Conservation (phyloP, 2,113 vertebrate genomes). For the Phylloscopus whistleri region DNA sequence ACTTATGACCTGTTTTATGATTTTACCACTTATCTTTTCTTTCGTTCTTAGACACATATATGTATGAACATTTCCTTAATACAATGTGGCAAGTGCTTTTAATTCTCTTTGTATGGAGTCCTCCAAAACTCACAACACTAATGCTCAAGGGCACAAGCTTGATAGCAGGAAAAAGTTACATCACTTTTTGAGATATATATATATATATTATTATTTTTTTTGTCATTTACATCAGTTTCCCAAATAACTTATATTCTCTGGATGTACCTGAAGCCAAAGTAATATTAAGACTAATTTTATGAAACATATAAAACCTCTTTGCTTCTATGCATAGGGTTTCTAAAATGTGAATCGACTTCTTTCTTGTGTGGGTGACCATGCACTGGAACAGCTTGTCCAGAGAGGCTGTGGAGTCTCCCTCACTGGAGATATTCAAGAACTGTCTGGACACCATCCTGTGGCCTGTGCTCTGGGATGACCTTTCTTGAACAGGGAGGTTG, state of each 20-base stretch:
- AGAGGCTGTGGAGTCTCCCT: neutral
- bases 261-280: neutral
- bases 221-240: neutral
- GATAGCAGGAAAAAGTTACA: neutral
- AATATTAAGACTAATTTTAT: neutral
- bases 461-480: neutral
- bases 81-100: neutral
- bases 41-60: neutral
- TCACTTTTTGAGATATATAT: neutral
- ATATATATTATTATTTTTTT: no score
- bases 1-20: neutral
- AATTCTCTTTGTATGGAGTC: neutral
- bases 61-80: neutral
- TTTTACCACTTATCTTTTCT: neutral
- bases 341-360: neutral
- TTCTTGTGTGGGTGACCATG: neutral
- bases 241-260: neutral
- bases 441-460: neutral
- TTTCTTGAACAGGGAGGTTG: neutral
- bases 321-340: neutral
- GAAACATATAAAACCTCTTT: neutral
- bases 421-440: neutral
- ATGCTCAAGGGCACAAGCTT: neutral
- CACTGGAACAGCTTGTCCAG: neutral
- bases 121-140: neutral